Base-by-base conservation (phyloP, 2,113 vertebrate species). In the Alethe diademata region DNA sequence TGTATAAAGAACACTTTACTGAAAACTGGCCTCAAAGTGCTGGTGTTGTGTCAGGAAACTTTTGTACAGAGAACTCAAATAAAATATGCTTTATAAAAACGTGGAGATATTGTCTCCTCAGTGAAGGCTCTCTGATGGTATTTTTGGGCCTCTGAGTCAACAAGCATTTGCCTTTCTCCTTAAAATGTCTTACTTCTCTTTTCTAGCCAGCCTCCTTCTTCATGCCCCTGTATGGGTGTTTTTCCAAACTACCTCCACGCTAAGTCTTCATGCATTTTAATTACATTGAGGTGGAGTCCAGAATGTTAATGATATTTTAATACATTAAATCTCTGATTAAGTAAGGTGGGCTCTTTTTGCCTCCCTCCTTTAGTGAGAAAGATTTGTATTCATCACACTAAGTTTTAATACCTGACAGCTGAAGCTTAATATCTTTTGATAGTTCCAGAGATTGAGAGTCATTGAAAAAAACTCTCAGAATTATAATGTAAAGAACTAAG, bases 281-380 rank as follows among this genome's bases (percentile, higher is more conserved):
- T 78, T 89, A 87, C 33, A 57, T 62, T 67, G 81, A 74, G 40
- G 60, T 71, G n/a, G 35, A 91, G 62, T 58, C 70, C 53, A 70
- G 90, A 93, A 95, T 91, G 40, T 84, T 95, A 84, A 91, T 85
- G 53, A 35, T 51, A 58, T 13, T 86, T 91, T 54, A 64, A 11
- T 72, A 56, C 51, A 67, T 67, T 81, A 60, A n/a, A 60, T 66
- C 42, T 47, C 23, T 70, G 69, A 70, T 74, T 80, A 96, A 88
- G 38, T 88, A 62, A 80, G 69, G 72, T 62, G 38, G 8, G 8
- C 3, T 42, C 11, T 43, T 87, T 88, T 75, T 78, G 7, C 22
- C 31, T 72, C 28, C 25, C 17, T 84, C 17, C 31, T 89, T 87
- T 56, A 66, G 25, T 53, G 35, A 80, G 69, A 78, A 71, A 40